These are phyloP conservation scores for Apoderus coryli DNA, from an alignment of 2,888 invertebrate species.

Conservation along the genomic window DNA sequence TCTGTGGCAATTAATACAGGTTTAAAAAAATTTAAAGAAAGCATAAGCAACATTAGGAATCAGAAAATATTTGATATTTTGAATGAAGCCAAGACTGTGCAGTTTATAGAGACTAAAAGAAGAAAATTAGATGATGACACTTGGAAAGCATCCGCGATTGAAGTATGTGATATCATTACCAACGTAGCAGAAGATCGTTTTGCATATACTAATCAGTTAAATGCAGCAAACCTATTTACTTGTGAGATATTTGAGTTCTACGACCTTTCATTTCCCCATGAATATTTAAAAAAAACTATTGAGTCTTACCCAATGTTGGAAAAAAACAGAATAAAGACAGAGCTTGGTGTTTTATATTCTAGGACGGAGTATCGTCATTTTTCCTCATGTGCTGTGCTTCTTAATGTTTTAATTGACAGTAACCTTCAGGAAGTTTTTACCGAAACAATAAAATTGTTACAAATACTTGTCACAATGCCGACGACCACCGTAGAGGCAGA, in stretches of 20 bases:
- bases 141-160: slow-evolving; percentile 5
- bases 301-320: slow-evolving; percentile 4
- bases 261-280: not conserved
- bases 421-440: too few relatives aligned
- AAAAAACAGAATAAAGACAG: slow-evolving; percentile 7
- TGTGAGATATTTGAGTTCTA: slow-evolving; percentile 3
- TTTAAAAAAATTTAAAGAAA: slow-evolving; percentile 3
- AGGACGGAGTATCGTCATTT: slow-evolving; percentile 1
- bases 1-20: not conserved
- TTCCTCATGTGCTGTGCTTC: slow-evolving; percentile 6
- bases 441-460: too few relatives aligned
- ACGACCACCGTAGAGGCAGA: slow-evolving; percentile 6
- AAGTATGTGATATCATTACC: slow-evolving; percentile 5
- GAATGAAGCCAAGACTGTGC: too few relatives aligned
- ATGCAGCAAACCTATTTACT: too few relatives aligned
- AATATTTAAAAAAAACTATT: slow-evolving; percentile 3
- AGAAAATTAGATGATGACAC: slow-evolving; percentile 1
- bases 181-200: slow-evolving; percentile 5
- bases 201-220: slow-evolving; percentile 1
- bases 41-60: slow-evolving; percentile 4
- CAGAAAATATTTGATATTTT: slow-evolving; percentile 5
- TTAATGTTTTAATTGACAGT: too few relatives aligned
- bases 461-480: too few relatives aligned
- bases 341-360: slow-evolving; percentile 2
- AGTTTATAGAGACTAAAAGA: slow-evolving; percentile 2